phyloP scores from a whole-genome alignment of 2,113 vertebrate species.

The Nymphicus hollandicus region DNA sequence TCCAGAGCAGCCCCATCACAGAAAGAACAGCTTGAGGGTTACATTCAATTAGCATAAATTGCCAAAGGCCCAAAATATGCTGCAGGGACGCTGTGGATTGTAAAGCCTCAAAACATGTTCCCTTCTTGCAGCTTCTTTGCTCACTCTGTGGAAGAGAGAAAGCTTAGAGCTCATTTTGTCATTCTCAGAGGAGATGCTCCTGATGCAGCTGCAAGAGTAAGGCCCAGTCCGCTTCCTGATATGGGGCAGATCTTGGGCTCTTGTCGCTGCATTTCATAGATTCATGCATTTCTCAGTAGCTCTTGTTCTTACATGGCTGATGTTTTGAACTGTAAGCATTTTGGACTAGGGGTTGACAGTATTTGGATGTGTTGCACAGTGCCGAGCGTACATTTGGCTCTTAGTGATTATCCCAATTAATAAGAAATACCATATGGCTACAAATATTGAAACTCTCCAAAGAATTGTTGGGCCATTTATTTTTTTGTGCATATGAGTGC shows the following conservation, averaged over 20 bases:
- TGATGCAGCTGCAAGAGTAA: not conserved
- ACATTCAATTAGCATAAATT: constrained; percentile 5
- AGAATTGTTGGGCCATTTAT: constrained; percentile 41
- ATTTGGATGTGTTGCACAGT: not conserved
- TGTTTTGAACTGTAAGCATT: not conserved
- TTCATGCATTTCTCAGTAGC: not conserved
- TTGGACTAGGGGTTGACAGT: not conserved
- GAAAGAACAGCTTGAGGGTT: constrained; percentile 42
- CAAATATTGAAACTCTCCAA: constrained; percentile 47
- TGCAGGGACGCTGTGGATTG: not conserved
- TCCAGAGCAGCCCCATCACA: not conserved
- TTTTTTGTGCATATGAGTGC: constrained; percentile 29
- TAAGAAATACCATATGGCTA: constrained; percentile 47
- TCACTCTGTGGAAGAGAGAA: not conserved
- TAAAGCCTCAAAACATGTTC: not conserved
- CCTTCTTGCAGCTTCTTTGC: not conserved
- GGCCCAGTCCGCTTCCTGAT: not conserved
- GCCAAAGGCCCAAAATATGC: not conserved
- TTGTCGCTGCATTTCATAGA: not conserved
- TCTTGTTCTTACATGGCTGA: not conserved
- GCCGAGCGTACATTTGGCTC: not conserved
- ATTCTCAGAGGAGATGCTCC: not conserved
- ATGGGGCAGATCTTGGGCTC: not conserved
- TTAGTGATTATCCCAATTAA: constrained; percentile 31
- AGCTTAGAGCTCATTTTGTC: not conserved